Conservation (phyloP, 1,140 invertebrate species). For the Propsilocerus akamusi region DNA sequence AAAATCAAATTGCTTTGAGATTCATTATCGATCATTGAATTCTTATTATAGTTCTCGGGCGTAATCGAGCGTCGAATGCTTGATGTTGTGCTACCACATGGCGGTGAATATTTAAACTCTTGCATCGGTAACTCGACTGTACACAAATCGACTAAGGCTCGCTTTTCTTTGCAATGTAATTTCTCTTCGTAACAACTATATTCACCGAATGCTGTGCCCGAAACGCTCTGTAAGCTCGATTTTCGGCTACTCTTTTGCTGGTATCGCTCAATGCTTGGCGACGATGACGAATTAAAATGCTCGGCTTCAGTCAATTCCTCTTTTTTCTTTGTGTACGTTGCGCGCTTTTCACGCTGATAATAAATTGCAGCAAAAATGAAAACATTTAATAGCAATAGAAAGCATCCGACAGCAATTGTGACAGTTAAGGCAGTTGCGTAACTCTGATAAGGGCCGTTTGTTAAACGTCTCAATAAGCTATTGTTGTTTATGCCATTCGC, state of each 20-base stretch:
- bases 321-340: constrained; percentile 43
- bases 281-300: constrained; percentile 18
- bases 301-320: constrained; percentile 51
- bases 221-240: constrained; percentile 4
- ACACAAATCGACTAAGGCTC: constrained; percentile 36
- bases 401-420: constrained; percentile 81
- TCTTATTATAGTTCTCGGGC: constrained; percentile 26
- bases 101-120: constrained; percentile 42
- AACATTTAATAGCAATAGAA: constrained; percentile 73
- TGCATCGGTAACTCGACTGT: constrained; percentile 40
- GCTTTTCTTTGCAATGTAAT: constrained; percentile 25
- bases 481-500: constrained; percentile 25
- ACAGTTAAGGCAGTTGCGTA: constrained; percentile 82
- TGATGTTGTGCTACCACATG: constrained; percentile 27
- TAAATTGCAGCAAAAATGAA: constrained; percentile 89
- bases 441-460: constrained; percentile 59
- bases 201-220: constrained; percentile 31
- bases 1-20: constrained; percentile 8
- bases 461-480: constrained; percentile 48
- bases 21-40: constrained; percentile 13
- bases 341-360: constrained; percentile 61
- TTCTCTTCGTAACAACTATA: constrained; percentile 44
- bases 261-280: constrained; percentile 9
- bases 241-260: constrained; percentile 11
- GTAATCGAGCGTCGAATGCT: constrained; percentile 29